These are phyloP conservation scores for Sussaba pulchella DNA, from an alignment of 2,888 invertebrate species.

Conservation along the genomic window DNA sequence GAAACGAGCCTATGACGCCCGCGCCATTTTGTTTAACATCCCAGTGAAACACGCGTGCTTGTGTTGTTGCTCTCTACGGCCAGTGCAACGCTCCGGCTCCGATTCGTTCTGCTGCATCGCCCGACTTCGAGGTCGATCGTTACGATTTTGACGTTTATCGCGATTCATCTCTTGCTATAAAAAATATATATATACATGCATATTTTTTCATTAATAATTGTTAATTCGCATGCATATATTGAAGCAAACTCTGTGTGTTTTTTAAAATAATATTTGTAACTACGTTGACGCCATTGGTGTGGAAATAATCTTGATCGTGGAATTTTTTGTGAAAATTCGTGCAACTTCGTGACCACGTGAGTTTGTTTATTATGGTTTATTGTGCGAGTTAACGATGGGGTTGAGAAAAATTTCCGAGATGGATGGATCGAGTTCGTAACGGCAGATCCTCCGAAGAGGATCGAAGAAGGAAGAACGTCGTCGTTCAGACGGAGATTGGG, in stretches of 20 bases:
- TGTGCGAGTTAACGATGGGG: slow-evolving; percentile 25
- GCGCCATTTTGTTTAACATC: slow-evolving; percentile 60
- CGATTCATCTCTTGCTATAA: not conserved
- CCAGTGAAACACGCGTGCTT: slow-evolving; percentile 64
- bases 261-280: not conserved
- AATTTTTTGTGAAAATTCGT: not conserved
- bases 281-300: not conserved
- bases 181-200: not conserved
- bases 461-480: not conserved
- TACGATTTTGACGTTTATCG: not conserved
- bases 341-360: slow-evolving; percentile 11
- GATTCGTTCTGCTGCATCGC: no score
- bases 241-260: no score
- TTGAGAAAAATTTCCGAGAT: slow-evolving; percentile 15
- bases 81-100: slow-evolving; percentile 1
- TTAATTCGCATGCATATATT: no score
- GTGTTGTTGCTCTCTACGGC: slow-evolving; percentile 27
- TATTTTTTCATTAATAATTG: no score
- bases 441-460: slow-evolving; percentile 22
- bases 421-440: slow-evolving; percentile 33
- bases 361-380: slow-evolving; percentile 10
- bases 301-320: not conserved
- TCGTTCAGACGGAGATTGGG: not conserved
- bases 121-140: not conserved
- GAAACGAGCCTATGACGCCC: slow-evolving; percentile 58